These are phyloP conservation scores for Tachycineta bicolor DNA, from an alignment of 2,113 vertebrate species.

Conservation along the genomic window DNA sequence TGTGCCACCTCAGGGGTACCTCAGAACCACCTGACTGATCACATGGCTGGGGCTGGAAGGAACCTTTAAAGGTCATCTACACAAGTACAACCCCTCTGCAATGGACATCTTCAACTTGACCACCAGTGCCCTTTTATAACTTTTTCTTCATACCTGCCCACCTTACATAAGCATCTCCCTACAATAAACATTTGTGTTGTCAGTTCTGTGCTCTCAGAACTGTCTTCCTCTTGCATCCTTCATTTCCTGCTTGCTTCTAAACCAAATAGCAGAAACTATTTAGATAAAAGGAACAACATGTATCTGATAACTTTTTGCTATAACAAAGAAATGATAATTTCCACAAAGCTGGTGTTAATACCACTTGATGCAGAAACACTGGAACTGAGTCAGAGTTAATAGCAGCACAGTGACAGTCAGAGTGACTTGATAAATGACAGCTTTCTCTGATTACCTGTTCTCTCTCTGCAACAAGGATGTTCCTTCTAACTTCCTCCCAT, in stretches of 20 bases:
- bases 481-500: background rate
- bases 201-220: background rate
- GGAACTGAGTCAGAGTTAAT: background rate
- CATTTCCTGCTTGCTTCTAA: background rate
- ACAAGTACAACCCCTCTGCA: background rate
- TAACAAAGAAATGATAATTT: background rate
- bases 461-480: background rate
- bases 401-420: background rate
- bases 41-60: background rate
- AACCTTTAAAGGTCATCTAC: background rate
- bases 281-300: background rate
- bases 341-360: background rate
- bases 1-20: background rate
- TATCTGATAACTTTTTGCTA: background rate
- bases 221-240: background rate
- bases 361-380: background rate
- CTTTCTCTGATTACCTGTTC: background rate
- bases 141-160: background rate
- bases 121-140: background rate
- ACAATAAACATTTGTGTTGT: background rate
- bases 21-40: background rate
- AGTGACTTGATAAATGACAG: background rate
- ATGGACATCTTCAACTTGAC: background rate
- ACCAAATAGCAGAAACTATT: background rate
- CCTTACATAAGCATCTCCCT: background rate